Evolutionary conservation across 1,140 invertebrate species (phyloP), one percentile per base, ranked within the genome.

Genomic region (Hyphantria cunea): DNA sequence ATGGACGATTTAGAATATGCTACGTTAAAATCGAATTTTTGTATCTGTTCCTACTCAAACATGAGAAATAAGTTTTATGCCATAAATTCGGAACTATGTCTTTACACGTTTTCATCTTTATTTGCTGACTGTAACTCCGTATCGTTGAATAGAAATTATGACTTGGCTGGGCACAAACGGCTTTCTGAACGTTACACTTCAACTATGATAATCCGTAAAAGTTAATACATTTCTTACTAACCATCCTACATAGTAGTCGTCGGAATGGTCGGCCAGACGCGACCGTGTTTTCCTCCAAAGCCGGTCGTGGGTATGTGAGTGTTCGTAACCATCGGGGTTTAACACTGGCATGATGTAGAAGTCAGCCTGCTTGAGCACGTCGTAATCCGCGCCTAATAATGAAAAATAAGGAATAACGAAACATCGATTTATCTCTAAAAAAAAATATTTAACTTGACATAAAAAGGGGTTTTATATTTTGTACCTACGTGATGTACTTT

Each of bases 241-340:
- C 90, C 89, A 91, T 62, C 86, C 81, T 31, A 79, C 80, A 52
- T 81, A 91, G 67, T 90, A 91, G 68, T 84, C 75, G 48, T 90
- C 81, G n/a, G 80, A 76, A 32, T 77, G 76, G 44, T 92, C 92
- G 4, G 74, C 75, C 41, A 92, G 90, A 58, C 91, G 91, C 13
- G 94, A 94, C 17, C 95, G 90, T 6, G 95, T 96, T 89, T 97
- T 97, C 49, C 94, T 92, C 96, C 96, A 97, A n/a, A 96, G 91
- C 0, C 95, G 91, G 78, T 96, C 92, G 78, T 93, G 92, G 78
- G 93, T 93, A 76, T 95, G 95, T 53, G 94, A 94, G 74, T 94
- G 96, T 68, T 95, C 95, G 79, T 96, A 96, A 0, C 96, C 96
- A 78, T 97, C 96, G 0, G 96, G 96, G 91, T 97, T 97, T 12